Percentiles rank a stretch among this genome's conserved stretches.
phyloP scores from a whole-genome alignment of 2,797 vertebrate species.

The Hydrophis major region DNA sequence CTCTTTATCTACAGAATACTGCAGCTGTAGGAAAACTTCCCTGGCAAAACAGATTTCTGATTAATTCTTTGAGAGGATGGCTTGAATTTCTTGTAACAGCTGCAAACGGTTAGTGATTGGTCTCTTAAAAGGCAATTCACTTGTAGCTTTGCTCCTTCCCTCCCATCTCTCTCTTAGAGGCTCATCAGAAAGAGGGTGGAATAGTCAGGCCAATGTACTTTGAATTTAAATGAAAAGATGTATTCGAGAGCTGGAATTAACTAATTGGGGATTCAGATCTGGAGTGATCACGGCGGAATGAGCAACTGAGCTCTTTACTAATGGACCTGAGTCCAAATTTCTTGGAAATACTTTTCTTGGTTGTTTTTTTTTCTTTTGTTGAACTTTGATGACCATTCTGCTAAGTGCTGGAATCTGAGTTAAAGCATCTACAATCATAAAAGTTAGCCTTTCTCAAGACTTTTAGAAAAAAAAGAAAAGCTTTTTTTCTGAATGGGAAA shows the following conservation, averaged over 20 bases:
- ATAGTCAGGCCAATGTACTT: neutral
- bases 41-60: neutral
- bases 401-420: neutral
- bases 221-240: neutral
- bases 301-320: neutral
- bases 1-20: neutral
- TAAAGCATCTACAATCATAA: neutral
- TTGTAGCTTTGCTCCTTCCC: neutral
- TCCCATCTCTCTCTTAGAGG: neutral
- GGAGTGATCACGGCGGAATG: neutral
- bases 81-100: neutral
- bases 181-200: neutral
- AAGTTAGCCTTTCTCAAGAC: neutral
- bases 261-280: neutral
- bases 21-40: neutral
- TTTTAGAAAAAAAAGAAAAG: neutral
- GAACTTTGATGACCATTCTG: neutral
- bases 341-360: neutral
- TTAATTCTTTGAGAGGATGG: neutral
- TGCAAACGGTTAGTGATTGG: neutral
- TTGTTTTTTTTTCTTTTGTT: neutral
- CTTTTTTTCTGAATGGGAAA: neutral
- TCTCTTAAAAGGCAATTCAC: neutral
- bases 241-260: neutral
- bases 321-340: neutral